phyloP scores from a whole-genome alignment of 2,113 vertebrate species.

The Bagarius yarrelli region DNA sequence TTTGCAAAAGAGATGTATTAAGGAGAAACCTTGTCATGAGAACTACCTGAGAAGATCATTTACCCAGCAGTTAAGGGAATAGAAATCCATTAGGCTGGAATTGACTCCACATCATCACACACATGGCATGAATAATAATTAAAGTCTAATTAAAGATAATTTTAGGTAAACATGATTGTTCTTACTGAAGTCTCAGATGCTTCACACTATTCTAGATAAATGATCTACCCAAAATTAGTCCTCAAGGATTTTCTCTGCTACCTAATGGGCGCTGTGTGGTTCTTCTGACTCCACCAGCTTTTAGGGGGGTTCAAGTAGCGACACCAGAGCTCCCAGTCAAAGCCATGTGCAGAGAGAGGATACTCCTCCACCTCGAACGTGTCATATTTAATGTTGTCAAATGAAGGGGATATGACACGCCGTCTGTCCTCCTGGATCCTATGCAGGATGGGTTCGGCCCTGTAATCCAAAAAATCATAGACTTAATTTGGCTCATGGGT shows the following conservation, averaged over 20 bases:
- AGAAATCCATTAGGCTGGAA: not conserved
- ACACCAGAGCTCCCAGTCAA: slow-evolving; percentile 99
- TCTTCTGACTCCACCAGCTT: slow-evolving; percentile 91
- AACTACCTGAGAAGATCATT: not conserved
- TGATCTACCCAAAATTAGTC: not conserved
- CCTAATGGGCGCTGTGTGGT: slow-evolving; percentile 93
- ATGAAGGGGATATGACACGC: slow-evolving; percentile 91
- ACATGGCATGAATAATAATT: not conserved
- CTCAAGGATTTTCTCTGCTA: slow-evolving; percentile 49
- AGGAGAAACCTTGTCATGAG: not conserved
- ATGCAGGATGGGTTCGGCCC: slow-evolving; percentile 92
- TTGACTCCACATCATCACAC: not conserved
- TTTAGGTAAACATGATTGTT: not conserved
- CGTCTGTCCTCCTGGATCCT: slow-evolving; percentile 94
- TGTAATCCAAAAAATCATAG: slow-evolving; percentile 56
- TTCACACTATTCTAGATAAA: not conserved
- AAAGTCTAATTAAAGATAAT: no score
- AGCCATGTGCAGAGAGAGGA: slow-evolving; percentile 91
- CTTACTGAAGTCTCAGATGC: not conserved
- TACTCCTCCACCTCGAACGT: slow-evolving; percentile 97
- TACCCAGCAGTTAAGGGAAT: not conserved
- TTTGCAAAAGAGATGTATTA: not conserved
- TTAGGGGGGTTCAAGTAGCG: slow-evolving; percentile 95
- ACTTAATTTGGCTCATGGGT: not conserved
- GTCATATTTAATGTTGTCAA: slow-evolving; percentile 98